Conservation (phyloP, 1,140 invertebrate species). For the Lethrus apterus region DNA sequence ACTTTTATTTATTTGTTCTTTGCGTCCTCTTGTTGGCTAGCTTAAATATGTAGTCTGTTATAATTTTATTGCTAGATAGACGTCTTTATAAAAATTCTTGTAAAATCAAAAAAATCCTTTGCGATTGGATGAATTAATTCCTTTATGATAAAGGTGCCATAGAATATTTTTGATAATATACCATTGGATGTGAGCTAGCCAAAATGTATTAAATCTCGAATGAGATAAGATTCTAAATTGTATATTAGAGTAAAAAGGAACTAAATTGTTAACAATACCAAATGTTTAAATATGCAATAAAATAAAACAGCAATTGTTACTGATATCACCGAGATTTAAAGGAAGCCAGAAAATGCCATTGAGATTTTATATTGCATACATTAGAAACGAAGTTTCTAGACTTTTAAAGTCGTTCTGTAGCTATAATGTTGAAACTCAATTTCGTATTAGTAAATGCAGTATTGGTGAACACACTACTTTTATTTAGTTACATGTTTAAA, state of each 20-base stretch:
- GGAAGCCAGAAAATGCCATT: conserved; percentile 15
- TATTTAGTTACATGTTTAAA: conserved; percentile 13
- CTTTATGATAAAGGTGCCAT: too few relatives aligned
- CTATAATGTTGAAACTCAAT: too few relatives aligned
- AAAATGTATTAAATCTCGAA: conserved; percentile 3
- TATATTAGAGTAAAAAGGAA: conserved; percentile 11
- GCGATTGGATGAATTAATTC: too few relatives aligned
- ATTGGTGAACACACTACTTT: conserved; percentile 14
- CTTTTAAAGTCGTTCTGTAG: conserved; percentile 10
- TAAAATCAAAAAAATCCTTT: too few relatives aligned
- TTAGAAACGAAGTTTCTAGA: conserved; percentile 18
- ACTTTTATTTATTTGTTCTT: conserved; percentile 12
- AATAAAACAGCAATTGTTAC: conserved; percentile 20
- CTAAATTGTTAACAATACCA: conserved; percentile 18
- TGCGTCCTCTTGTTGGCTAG: conserved; percentile 10
- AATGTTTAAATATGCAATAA: conserved; percentile 19
- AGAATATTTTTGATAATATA: conserved; percentile 14
- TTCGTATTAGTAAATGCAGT: conserved; percentile 15
- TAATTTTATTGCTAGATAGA: too few relatives aligned
- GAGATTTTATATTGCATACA: conserved; percentile 15
- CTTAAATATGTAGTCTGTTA: too few relatives aligned
- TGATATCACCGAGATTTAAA: conserved; percentile 17
- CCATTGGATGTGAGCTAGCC: too few relatives aligned
- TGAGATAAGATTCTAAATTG: too few relatives aligned
- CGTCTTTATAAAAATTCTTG: too few relatives aligned